A percentile compares a stretch with the other conserved stretches of the same genome.
phyloP scores from a whole-genome alignment of 1,140 invertebrate genomes.

The Berghia stephanieae region DNA sequence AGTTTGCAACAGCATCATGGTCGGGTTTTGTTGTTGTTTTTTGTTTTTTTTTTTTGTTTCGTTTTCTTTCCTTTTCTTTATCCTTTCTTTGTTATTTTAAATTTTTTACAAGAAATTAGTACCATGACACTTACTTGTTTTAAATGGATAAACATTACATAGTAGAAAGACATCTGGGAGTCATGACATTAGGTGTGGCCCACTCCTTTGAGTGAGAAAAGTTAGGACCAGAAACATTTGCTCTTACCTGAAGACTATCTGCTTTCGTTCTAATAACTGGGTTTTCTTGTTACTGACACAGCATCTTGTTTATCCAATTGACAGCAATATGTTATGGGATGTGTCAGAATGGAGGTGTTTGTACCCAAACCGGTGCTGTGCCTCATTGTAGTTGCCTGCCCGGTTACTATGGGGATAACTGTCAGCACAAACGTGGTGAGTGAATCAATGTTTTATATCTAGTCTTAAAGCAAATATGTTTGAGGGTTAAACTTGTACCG shows the following conservation, averaged over 20 bases:
- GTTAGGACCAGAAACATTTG: background rate
- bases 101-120: too few relatives aligned
- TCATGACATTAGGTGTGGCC: background rate
- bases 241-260: background rate
- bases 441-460: too few relatives aligned
- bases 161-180: background rate
- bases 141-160: too few relatives aligned
- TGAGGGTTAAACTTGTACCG: too few relatives aligned
- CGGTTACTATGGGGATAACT: conserved; percentile 36
- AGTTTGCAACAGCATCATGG: background rate
- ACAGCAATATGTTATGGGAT: conserved; percentile 27
- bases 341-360: conserved; percentile 40
- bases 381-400: conserved; percentile 35
- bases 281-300: too few relatives aligned
- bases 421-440: too few relatives aligned
- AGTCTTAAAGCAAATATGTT: too few relatives aligned
- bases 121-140: too few relatives aligned
- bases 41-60: too few relatives aligned
- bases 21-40: too few relatives aligned
- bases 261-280: background rate
- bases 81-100: too few relatives aligned
- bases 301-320: background rate
- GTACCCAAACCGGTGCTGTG: conserved; percentile 19
- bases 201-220: background rate
- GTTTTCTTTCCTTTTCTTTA: too few relatives aligned